Percentiles rank a stretch among this genome's conserved stretches.
Conservation (phyloP, 2,797 vertebrate species). For the Gallinago stenura region DNA sequence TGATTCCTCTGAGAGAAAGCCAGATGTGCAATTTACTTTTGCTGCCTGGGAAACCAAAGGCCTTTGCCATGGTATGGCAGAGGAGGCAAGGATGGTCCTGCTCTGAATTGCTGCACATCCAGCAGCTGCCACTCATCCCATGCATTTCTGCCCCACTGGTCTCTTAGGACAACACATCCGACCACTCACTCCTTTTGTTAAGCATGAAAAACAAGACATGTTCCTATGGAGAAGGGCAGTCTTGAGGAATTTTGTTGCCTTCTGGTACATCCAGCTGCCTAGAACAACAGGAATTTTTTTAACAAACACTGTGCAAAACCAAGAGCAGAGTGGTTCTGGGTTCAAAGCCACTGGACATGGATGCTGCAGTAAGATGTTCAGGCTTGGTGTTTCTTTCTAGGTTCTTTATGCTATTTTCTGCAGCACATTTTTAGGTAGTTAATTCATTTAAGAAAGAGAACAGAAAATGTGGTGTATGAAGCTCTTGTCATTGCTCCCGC, state of each 20-base stretch:
- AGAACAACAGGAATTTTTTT: background rate
- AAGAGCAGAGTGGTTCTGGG: background rate
- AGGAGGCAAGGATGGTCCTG: background rate
- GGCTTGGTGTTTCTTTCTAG: background rate
- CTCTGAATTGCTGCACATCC: background rate
- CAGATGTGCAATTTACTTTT: background rate
- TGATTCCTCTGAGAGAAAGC: background rate
- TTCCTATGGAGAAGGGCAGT: background rate
- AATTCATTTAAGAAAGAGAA: background rate
- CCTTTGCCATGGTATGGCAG: background rate
- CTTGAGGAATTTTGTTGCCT: background rate
- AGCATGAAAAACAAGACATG: background rate
- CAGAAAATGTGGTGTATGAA: background rate
- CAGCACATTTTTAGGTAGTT: background rate
- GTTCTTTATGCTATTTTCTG: background rate
- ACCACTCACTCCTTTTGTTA: background rate
- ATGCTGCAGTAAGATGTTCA: background rate
- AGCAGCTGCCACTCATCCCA: background rate
- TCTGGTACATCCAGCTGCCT: background rate
- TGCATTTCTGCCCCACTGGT: background rate
- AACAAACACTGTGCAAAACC: background rate
- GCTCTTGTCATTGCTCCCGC: background rate
- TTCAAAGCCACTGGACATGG: background rate
- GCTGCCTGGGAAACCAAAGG: background rate
- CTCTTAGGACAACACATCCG: background rate